Evolutionary conservation across 2,888 invertebrate species (phyloP).

Genomic region (Leptinotarsa haldemani): DNA sequence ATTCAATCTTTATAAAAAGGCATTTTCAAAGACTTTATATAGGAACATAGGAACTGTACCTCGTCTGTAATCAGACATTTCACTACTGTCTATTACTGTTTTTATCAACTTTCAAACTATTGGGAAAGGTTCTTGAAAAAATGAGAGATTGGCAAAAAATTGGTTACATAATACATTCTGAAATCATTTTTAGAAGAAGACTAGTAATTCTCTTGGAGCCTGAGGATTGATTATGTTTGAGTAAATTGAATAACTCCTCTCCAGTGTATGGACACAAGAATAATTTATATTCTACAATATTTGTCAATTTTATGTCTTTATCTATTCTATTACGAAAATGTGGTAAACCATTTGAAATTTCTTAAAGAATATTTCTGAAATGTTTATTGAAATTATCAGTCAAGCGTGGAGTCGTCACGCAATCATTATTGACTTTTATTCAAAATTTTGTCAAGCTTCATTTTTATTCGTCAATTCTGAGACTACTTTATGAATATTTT

Average conservation of each 20-base stretch:
- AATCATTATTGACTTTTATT: not conserved
- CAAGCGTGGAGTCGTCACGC: not conserved
- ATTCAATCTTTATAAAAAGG: no score
- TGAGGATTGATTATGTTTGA: not conserved
- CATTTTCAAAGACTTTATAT: no score
- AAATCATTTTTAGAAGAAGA: not conserved
- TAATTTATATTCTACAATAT: not conserved
- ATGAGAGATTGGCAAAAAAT: not conserved
- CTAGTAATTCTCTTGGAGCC: not conserved
- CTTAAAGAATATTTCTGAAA: not conserved
- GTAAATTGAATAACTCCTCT: not conserved
- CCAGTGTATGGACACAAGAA: not conserved
- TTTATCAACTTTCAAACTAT: not conserved
- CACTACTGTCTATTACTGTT: not conserved
- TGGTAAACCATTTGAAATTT: not conserved
- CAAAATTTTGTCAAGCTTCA: not conserved
- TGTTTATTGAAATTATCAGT: not conserved
- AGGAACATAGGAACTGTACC: not conserved
- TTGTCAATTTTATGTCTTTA: not conserved
- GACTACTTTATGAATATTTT: not conserved
- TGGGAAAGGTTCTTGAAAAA: not conserved
- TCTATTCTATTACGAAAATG: not conserved
- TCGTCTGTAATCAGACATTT: not conserved
- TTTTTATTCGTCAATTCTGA: not conserved
- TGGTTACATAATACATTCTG: not conserved